Base-by-base conservation (phyloP, 2,888 invertebrate genomes). In the Molanna angustata region DNA sequence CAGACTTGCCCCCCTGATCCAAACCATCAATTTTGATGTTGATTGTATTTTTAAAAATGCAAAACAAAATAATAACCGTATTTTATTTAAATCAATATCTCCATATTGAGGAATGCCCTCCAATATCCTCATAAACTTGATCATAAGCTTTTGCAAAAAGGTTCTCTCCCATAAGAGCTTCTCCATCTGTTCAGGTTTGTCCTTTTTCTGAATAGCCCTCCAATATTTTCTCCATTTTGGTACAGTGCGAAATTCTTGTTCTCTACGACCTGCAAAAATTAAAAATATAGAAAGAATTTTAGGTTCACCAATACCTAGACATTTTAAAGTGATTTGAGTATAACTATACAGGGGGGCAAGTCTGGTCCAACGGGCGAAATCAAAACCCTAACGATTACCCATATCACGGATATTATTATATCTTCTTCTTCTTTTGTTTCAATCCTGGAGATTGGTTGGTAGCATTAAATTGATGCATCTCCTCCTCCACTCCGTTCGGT, bases 221-320 rank as follows among this genome's bases (percentile, higher is more conserved):
- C 93, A 98, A 66, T 90, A 91, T 69, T 94, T 95, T 53, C 83
- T 83, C 89, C 95, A 93, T 69, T 92, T 92, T 1, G 94, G 90
- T 62, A 88, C 86, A 35, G 83, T 78, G 67, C 85, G 85, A 62
- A 98, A 88, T 67, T 98, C 90, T 63, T 89, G 83, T 60, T 93
- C 93, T 62, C 94, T 76, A 43, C 94, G 80, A 32, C 86, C 85
- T 87, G 70, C 52, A 43, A 60, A 47, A 37, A 53, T 37, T 43
- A 35, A 9, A 35, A 9, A 35, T 11, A 13, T 13, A 4, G 13
- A 35, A 27, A 7, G 11, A 6, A 27, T 27, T 27, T 11, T 7
- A 27, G 6, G 6, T 27, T 27, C 11, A 27, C 6, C 27, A 27
- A 27, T 7, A 27, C 11, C 6, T 27, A 27, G n/a, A n/a, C n/a